A percentile compares a stretch with the other conserved stretches of the same genome.
Evolutionary conservation across 2,113 vertebrate genomes (phyloP).

Genomic region (Ameiurus melas): DNA sequence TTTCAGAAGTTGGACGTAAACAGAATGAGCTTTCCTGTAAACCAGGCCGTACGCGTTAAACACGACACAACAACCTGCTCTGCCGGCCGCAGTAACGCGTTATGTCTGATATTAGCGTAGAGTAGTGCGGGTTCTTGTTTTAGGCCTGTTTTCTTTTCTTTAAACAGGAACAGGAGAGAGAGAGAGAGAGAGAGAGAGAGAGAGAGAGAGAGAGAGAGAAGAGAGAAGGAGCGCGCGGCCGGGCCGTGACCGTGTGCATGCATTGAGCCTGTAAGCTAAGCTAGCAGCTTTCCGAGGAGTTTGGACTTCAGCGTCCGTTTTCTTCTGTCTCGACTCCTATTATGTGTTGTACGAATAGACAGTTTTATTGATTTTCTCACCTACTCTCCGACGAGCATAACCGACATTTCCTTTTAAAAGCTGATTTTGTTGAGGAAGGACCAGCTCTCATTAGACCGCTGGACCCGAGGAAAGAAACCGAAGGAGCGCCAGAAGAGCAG

Average conservation of each 20-base stretch:
- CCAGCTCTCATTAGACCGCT: neutral
- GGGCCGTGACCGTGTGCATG: slow-evolving; percentile 41
- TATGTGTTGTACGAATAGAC: neutral
- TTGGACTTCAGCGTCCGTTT: slow-evolving; percentile 46
- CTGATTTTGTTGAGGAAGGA: neutral
- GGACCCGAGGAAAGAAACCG: neutral
- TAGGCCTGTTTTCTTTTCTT: neutral
- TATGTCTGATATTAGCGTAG: neutral
- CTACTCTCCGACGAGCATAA: neutral
- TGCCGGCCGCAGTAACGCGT: too few relatives aligned
- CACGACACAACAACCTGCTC: neutral
- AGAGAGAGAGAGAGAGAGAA: neutral
- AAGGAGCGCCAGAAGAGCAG: neutral
- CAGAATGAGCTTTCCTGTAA: neutral
- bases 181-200: too few relatives aligned
- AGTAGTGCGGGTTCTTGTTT: slow-evolving; percentile 3
- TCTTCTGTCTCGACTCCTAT: neutral
- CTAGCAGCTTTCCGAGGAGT: slow-evolving; percentile 22
- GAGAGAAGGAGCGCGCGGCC: too few relatives aligned
- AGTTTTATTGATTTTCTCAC: neutral
- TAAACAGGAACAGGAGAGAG: neutral
- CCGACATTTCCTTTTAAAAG: neutral
- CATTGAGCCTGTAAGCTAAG: neutral
- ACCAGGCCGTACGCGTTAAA: neutral
- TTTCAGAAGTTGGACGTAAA: slow-evolving; percentile 25